A percentile compares a stretch with the other conserved stretches of the same genome.
phyloP scores from a whole-genome alignment of 2,113 vertebrate species.

The Emberiza fucata region DNA sequence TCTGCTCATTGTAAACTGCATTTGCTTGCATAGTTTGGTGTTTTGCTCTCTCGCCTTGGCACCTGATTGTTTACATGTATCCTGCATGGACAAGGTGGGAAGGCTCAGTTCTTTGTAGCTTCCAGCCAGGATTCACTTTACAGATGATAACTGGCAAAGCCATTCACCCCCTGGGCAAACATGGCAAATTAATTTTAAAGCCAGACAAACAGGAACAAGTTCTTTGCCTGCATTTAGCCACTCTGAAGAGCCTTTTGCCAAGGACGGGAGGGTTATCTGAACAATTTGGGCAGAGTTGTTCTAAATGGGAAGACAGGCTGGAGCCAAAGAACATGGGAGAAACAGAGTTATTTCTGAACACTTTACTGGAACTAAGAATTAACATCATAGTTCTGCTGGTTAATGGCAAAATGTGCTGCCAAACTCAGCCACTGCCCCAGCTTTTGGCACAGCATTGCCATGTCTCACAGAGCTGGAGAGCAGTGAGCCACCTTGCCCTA shows the following conservation, averaged over 20 bases:
- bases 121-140: neutral
- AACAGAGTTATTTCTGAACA: constrained; percentile 5
- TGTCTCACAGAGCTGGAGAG: neutral
- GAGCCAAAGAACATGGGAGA: neutral
- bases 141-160: neutral
- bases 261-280: neutral
- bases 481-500: neutral
- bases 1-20: neutral
- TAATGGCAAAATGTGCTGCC: neutral
- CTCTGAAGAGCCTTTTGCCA: neutral
- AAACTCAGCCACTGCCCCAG: neutral
- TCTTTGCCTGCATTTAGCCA: neutral
- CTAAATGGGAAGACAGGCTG: neutral
- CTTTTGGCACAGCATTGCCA: neutral
- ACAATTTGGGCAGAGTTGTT: neutral
- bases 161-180: neutral
- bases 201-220: neutral
- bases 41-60: neutral
- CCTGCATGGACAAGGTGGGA: neutral
- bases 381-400: neutral
- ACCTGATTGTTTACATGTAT: neutral
- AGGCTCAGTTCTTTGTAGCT: neutral
- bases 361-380: constrained; percentile 9
- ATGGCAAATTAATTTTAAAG: neutral
- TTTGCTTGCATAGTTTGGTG: neutral